Conservation (phyloP, 1,140 invertebrate genomes). For the Sarcophaga peregrina region DNA sequence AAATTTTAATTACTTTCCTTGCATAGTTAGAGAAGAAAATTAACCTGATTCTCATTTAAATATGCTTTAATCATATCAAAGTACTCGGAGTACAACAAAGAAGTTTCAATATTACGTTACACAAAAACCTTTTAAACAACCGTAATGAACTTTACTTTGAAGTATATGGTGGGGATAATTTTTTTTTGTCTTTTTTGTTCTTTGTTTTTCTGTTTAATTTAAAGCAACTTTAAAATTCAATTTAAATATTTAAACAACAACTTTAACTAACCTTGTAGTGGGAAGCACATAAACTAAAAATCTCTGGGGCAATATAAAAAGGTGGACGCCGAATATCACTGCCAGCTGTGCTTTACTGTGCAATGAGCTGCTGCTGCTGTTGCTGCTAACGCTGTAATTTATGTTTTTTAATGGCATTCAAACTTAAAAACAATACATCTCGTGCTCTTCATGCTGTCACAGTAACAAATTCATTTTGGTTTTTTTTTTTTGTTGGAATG, state of each 20-base stretch:
- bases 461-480: background rate
- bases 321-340: background rate
- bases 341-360: background rate
- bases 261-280: background rate
- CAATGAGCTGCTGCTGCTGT: no score
- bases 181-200: background rate
- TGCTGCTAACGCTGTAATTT: background rate
- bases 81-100: background rate
- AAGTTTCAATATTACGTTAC: no score
- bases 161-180: background rate
- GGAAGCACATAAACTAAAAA: background rate
- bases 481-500: no score
- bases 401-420: constrained; percentile 11
- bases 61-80: background rate
- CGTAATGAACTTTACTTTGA: background rate
- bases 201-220: background rate
- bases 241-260: constrained; percentile 17
- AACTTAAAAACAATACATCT: background rate
- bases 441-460: background rate
- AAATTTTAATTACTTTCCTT: no score
- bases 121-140: background rate
- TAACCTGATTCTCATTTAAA: background rate
- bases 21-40: background rate
- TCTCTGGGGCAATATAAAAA: background rate
- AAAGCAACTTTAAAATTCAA: constrained; percentile 23